Conservation (phyloP, 2,888 invertebrate genomes). For the Sialis fuliginosa region DNA sequence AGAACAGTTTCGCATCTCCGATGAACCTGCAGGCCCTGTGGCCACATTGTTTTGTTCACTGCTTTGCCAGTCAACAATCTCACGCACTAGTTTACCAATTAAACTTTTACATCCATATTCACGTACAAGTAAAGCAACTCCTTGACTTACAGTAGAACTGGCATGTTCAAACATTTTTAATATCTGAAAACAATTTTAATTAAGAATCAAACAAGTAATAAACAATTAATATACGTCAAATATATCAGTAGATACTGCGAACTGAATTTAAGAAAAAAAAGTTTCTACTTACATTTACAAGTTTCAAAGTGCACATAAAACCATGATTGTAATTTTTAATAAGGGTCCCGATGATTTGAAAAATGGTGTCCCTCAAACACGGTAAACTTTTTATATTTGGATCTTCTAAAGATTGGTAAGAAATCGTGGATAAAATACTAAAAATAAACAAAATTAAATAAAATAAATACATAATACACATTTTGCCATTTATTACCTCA, state of each 20-base stretch:
- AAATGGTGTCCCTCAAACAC: slow-evolving; percentile 46
- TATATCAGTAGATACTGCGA: not conserved
- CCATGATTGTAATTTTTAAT: slow-evolving; percentile 75
- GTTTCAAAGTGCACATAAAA: slow-evolving; percentile 52
- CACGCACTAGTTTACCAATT: slow-evolving; percentile 53
- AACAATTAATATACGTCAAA: slow-evolving; percentile 26
- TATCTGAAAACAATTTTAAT: slow-evolving; percentile 31
- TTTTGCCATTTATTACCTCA: slow-evolving; percentile 39
- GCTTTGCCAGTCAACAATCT: slow-evolving; percentile 51
- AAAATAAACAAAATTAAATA: slow-evolving; percentile 14
- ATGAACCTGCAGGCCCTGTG: slow-evolving; percentile 26
- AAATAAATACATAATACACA: slow-evolving; percentile 1
- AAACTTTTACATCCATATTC: slow-evolving; percentile 49
- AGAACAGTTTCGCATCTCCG: slow-evolving; percentile 20
- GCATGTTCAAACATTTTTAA: slow-evolving; percentile 61
- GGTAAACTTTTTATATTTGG: slow-evolving; percentile 41
- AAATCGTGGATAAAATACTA: slow-evolving; percentile 53
- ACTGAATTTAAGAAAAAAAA: slow-evolving; percentile 16
- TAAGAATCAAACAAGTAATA: slow-evolving; percentile 1
- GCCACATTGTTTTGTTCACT: slow-evolving; percentile 29
- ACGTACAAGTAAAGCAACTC: slow-evolving; percentile 48
- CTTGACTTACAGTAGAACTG: slow-evolving; percentile 46
- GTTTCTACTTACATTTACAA: slow-evolving; percentile 27
- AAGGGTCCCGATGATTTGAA: slow-evolving; percentile 62
- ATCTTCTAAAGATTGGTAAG: slow-evolving; percentile 53